Conservation (phyloP, 2,113 vertebrate species). For the Eurystomus gularis region DNA sequence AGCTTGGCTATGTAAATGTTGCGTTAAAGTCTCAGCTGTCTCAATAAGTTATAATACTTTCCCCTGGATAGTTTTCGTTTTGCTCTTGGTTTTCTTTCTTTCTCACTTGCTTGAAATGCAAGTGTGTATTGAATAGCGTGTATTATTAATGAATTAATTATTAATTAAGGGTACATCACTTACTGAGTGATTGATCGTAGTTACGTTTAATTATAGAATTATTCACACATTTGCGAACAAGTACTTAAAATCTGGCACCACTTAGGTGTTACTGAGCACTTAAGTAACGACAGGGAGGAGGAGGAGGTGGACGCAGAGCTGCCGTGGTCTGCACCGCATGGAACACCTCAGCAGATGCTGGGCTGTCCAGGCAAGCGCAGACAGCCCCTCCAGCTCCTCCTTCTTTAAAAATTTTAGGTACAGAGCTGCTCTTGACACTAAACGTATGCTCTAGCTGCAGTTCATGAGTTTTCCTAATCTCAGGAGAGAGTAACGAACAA, state of each 20-base stretch:
- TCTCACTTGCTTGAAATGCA: neutral
- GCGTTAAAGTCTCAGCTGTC: neutral
- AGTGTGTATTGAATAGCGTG: neutral
- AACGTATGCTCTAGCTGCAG: neutral
- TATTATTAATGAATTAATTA: too few relatives aligned
- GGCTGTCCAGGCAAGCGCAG: neutral
- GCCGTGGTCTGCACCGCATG: neutral
- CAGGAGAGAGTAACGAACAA: neutral
- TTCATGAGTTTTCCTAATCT: neutral
- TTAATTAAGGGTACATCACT: neutral
- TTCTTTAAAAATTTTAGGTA: neutral
- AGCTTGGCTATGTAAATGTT: neutral
- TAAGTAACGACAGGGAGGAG: neutral
- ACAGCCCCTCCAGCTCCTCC: neutral
- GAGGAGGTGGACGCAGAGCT: neutral
- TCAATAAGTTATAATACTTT: neutral
- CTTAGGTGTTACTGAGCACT: neutral
- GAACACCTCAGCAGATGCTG: neutral
- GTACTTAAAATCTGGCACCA: neutral
- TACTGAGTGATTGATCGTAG: neutral
- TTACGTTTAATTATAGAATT: constrained; percentile 18
- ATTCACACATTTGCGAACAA: neutral
- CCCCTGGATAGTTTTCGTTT: neutral
- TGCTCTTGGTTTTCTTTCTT: neutral
- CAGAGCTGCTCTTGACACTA: neutral